Base-by-base conservation (phyloP, 2,113 vertebrate species). In the Clinocottus analis region DNA sequence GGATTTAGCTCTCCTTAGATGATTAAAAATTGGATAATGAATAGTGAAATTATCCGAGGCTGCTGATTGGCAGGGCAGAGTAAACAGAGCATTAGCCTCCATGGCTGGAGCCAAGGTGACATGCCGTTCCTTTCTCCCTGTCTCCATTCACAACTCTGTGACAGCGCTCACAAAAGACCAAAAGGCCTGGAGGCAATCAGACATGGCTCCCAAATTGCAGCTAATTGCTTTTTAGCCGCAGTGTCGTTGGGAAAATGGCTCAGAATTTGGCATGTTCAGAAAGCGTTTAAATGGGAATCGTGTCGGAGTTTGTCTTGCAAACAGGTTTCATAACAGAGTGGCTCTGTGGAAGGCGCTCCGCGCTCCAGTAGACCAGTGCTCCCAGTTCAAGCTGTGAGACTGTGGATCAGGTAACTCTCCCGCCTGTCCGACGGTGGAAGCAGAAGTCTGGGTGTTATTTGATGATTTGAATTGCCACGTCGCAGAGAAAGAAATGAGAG, bases 11-110 rank as follows among this genome's bases (percentile, higher is more conserved):
- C 27, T 23, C 37, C 65, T 79, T 62, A 72, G 55, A 83, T 83
- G 69, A 85, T 80, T 75, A 88, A 74, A 87, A 84, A 89, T 73
- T 76, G 79, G 84, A 86, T 88, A 83, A 90, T 82, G 77, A 89
- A 83, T 45, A 66, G 62, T 39, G 62, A 76, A 82, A 82, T 70
- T 71, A 62, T 60, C 61, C 6, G 10, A 56, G 55, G 72, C 17
- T 5, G 75, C 77, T 87, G 87, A 90, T 86, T 91, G 86, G 84
- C 77, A 71, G 72, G 80, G 72, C 75, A 80, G 59, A 85, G 79
- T 87, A 89, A 89, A 92, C 88, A 68, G 29, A 85, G 47, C 74
- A 69, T 90, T 85, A 85, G 81, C 75, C 68, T 72, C 27, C 2
- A 6, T 72, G 65, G 31, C 43, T 1, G 5, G n/a, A 55, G 75